Conservation (phyloP, 2,888 invertebrate genomes). For the Drosophila fungiperda region DNA sequence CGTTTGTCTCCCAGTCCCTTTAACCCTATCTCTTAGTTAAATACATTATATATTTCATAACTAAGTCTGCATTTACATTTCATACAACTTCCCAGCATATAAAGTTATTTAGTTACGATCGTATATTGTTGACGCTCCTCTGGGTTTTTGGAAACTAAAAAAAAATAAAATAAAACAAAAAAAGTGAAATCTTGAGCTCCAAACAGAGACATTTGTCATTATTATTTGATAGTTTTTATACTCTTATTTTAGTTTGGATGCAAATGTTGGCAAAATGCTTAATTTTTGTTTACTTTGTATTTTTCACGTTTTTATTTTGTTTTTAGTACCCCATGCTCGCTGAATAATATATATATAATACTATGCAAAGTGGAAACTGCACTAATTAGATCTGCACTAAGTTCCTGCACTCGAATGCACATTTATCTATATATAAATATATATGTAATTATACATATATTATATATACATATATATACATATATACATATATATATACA, state of each 20-base stretch:
- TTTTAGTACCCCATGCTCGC: constrained; percentile 48
- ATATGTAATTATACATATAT: constrained; percentile 21
- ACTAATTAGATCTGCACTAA: constrained; percentile 71
- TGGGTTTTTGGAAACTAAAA: constrained; percentile 62
- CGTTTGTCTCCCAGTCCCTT: constrained; percentile 28
- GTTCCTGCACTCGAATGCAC: constrained; percentile 73
- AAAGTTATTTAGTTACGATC: constrained; percentile 61
- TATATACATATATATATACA: constrained; percentile 40
- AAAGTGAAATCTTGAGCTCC: constrained; percentile 54
- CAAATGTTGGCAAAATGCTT: constrained; percentile 66
- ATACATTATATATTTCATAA: constrained; percentile 60
- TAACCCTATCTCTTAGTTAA: constrained; percentile 52
- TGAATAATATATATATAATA: too few species aligned
- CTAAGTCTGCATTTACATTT: constrained; percentile 68
- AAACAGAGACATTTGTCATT: constrained; percentile 54
- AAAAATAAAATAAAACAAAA: constrained; percentile 4
- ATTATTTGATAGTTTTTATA: constrained; percentile 70
- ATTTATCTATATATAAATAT: constrained; percentile 45
- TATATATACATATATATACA: constrained; percentile 28
- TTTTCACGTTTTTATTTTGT: constrained; percentile 12
- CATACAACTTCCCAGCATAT: constrained; percentile 44
- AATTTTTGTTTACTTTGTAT: constrained; percentile 24
- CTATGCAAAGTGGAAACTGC: constrained; percentile 38
- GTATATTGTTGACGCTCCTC: constrained; percentile 51
- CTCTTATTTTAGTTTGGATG: constrained; percentile 65